These are phyloP conservation scores for Drosophila borborema DNA, from an alignment of 2,888 invertebrate species.

Conservation along the genomic window DNA sequence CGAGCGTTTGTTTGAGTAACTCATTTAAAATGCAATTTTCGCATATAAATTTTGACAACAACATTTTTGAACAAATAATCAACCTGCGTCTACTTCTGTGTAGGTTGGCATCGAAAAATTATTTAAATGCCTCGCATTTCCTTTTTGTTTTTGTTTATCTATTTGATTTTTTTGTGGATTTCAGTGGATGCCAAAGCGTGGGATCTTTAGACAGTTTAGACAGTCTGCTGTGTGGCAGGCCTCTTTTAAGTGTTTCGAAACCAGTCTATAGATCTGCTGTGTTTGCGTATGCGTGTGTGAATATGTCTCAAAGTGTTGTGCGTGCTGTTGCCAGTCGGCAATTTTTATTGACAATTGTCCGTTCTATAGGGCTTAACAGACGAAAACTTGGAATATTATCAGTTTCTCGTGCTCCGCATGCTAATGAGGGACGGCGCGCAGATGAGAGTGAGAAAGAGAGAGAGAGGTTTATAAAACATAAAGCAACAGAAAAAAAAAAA, in stretches of 20 bases:
- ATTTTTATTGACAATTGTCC: conserved; percentile 76
- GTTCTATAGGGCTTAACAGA: conserved; percentile 29
- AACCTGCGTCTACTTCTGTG: conserved; percentile 48
- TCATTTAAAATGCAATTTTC: conserved; percentile 74
- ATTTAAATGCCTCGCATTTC: conserved; percentile 72
- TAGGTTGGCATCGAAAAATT: conserved; percentile 67
- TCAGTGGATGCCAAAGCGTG: conserved; percentile 56
- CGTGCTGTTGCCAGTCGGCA: conserved; percentile 62
- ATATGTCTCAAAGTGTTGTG: conserved; percentile 58
- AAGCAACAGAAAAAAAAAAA: conserved; percentile 54
- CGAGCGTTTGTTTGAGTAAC: conserved; percentile 18
- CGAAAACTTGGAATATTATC: conserved; percentile 57
- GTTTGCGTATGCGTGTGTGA: conserved; percentile 9
- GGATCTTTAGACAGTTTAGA: conserved; percentile 52
- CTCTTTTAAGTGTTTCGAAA: conserved; percentile 61
- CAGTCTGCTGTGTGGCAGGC: conserved; percentile 20
- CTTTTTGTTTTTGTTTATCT: conserved; percentile 33
- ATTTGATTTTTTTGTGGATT: not conserved
- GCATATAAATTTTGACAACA: conserved; percentile 73
- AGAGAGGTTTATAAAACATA: conserved; percentile 56
- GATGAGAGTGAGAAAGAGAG: conserved; percentile 11
- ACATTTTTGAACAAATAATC: conserved; percentile 71
- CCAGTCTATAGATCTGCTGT: conserved; percentile 43
- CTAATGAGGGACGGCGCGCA: conserved; percentile 61
- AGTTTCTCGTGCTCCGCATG: conserved; percentile 71